A percentile compares a stretch with the other conserved stretches of the same genome.
phyloP scores from a whole-genome alignment of 2,113 vertebrate species.

The Ptilorrhoa leucosticta region DNA sequence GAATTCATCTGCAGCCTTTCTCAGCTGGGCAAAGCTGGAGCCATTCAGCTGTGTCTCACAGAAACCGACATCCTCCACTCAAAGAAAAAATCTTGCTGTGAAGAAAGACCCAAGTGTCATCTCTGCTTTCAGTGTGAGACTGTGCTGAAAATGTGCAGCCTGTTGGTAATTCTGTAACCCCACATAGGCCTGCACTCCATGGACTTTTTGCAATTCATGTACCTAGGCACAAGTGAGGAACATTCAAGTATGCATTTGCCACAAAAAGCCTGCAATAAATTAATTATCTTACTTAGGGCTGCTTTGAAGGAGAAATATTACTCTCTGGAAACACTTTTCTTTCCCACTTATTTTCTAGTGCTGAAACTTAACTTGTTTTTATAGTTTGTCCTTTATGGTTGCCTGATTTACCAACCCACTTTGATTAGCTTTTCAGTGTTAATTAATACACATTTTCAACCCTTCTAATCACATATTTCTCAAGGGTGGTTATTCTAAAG shows the following conservation, averaged over 20 bases:
- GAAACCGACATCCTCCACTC: not conserved
- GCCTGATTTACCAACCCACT: not conserved
- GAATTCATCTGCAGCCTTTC: not conserved
- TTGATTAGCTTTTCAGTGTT: conserved; percentile 14
- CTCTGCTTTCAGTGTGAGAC: not conserved
- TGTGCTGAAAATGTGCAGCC: not conserved
- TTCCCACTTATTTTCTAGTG: not conserved
- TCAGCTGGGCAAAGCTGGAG: not conserved
- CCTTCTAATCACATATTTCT: conserved; percentile 12
- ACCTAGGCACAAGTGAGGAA: not conserved
- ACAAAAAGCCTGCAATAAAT: not conserved
- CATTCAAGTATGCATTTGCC: not conserved
- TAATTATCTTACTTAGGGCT: not conserved
- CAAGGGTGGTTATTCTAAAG: not conserved
- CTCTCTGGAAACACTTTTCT: not conserved
- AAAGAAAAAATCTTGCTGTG: not conserved
- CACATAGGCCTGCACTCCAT: accelerated
- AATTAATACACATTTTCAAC: conserved; percentile 20
- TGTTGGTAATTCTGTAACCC: not conserved
- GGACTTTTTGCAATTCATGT: not conserved
- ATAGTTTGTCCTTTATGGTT: conserved; percentile 38
- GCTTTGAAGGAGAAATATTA: not conserved
- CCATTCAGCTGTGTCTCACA: not conserved
- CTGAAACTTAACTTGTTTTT: not conserved
- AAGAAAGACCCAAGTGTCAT: not conserved